Base-by-base conservation (phyloP, 2,888 invertebrate species). In the Sphecodes monilicornis region DNA sequence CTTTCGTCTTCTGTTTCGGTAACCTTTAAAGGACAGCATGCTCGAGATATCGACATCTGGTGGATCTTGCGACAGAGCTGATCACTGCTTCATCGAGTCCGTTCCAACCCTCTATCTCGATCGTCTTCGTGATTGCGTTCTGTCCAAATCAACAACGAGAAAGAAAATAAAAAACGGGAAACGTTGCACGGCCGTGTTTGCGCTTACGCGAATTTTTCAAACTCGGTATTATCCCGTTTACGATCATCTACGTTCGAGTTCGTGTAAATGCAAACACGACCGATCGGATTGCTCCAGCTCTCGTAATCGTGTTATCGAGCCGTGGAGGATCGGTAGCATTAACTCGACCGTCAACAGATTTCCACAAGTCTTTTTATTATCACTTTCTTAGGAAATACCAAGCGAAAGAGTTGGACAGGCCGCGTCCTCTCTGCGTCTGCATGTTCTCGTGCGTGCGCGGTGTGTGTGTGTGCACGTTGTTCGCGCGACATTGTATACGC, bases 361-460 rank as follows among this genome's bases (percentile, higher is more conserved):
- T 74, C 68, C 74, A 57, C 74, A 74, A 50, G 41, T 70, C 80
- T 70, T 43, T 71, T 80, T 76, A 46, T 66, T 60, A 71, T 81
- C 43, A 46, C 71, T 69, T 81, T 71, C 60, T 71, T 41, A 50
- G 73, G 54, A 84, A 82, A 74, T 81, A 78, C 70, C 76, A 82
- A 82, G 70, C 79, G 50, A 57, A 77, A 82, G 69, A 77, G 54
- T 82, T 39, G 79, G 39, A 57, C 68, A 69, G 32, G 54, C 36
- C 11, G 50, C 57, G 66, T 83, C 74, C 74, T 54, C 46, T 79
- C 54, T 60, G 26, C 29, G 80, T 81, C 26, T 50, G 22, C 26
- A n/a, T 71, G 79, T 73, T 18, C 22, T 72, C 32, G 54, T 72
- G 54, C 57, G 60, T 57, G 41, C n/a, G 64, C 32, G 69, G 54